Conservation (phyloP, 2,888 invertebrate genomes). For the Xanthia togata region DNA sequence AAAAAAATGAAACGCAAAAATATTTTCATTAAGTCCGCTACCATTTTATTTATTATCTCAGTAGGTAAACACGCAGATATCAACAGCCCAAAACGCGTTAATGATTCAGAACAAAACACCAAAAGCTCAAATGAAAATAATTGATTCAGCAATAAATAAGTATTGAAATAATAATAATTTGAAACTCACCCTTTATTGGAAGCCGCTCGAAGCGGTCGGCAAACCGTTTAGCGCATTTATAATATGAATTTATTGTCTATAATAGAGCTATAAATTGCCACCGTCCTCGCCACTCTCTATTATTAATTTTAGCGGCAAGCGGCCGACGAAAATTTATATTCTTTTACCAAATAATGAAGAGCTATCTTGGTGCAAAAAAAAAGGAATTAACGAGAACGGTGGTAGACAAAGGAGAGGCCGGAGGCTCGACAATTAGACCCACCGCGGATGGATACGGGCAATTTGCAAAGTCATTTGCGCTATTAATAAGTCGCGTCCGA, state of each 20-base stretch:
- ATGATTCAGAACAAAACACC: constrained; percentile 36
- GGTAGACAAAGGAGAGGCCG: constrained; percentile 75
- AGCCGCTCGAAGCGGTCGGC: constrained; percentile 46
- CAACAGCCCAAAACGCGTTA: constrained; percentile 22
- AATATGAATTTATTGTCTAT: constrained; percentile 81
- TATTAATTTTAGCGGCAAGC: constrained; percentile 80
- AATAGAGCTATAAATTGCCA: constrained; percentile 81
- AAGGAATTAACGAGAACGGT: constrained; percentile 72
- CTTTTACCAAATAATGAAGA: constrained; percentile 81
- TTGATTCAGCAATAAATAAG: constrained; percentile 60
- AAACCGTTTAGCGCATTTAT: constrained; percentile 73
- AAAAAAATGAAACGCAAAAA: constrained; percentile 7
- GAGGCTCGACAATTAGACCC: constrained; percentile 74
- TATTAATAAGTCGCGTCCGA: constrained; percentile 75
- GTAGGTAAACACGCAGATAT: constrained; percentile 29
- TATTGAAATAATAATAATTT: constrained; percentile 59
- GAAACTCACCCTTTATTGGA: constrained; percentile 47
- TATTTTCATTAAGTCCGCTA: constrained; percentile 9
- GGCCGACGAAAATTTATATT: constrained; percentile 76
- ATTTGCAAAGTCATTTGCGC: constrained; percentile 80
- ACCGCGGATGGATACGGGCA: constrained; percentile 71
- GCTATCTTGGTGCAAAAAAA: constrained; percentile 72
- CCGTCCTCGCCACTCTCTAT: constrained; percentile 70
- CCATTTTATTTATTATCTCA: constrained; percentile 43
- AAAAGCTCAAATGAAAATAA: constrained; percentile 42